Evolutionary conservation across 2,888 invertebrate species (phyloP).

Genomic region (Odiellus spinosus): DNA sequence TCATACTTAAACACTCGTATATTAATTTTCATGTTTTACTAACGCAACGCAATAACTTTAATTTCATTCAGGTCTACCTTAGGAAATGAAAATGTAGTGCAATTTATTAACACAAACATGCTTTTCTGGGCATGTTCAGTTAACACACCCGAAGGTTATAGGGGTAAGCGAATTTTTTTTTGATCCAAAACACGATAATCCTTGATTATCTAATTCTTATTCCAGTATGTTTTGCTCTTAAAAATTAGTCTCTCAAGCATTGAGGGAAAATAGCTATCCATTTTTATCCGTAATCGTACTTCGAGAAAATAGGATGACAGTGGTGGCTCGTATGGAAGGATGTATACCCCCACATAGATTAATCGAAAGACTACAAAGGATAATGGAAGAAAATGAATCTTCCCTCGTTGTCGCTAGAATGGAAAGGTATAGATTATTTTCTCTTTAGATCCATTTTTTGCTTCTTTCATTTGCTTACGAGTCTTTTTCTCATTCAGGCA

Average conservation of each 20-base stretch:
- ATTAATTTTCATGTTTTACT: too few species aligned
- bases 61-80: conserved; percentile 43
- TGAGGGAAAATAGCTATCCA: conserved; percentile 67
- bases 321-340: conserved; percentile 76
- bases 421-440: conserved; percentile 45
- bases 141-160: conserved; percentile 73
- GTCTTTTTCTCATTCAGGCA: conserved; percentile 35
- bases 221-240: too few species aligned
- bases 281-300: conserved; percentile 78
- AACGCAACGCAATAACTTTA: too few species aligned
- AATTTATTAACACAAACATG: conserved; percentile 60
- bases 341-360: conserved; percentile 46
- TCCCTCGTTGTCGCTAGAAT: conserved; percentile 71
- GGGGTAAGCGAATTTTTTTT: conserved; percentile 31
- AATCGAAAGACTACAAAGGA: conserved; percentile 28
- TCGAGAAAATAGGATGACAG: conserved; percentile 79
- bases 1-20: too few species aligned
- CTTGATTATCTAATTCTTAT: background rate
- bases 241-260: conserved; percentile 56
- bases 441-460: background rate
- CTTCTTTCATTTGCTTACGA: too few species aligned
- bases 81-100: conserved; percentile 49
- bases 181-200: background rate
- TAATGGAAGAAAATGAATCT: conserved; percentile 70
- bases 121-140: conserved; percentile 90